Evolutionary conservation across 2,797 vertebrate genomes (phyloP), one percentile per base, ranked within the genome.

Genomic region (Acanthurus leucopareius): DNA sequence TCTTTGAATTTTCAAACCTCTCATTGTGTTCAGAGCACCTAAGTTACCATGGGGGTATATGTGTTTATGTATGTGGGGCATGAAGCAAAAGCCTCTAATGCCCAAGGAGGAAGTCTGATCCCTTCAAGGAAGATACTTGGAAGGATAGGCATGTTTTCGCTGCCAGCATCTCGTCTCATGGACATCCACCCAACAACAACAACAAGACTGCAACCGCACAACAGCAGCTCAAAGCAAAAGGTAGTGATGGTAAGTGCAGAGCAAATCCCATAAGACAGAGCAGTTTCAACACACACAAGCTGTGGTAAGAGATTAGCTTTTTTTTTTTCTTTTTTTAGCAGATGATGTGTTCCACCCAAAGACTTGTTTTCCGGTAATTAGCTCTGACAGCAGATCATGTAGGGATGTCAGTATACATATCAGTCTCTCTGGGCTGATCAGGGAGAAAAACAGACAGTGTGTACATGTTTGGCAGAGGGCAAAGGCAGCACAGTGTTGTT

Each of bases 121-220:
- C 77, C 69, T 84, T 68, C 1, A 3, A 75, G 61, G 74, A 82
- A 52, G 60, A 62, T 38, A 53, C 62, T 51, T 57, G 14, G 61
- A 75, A 73, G 64, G 40, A 45, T n/a, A 32, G 66, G 45, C 25
- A 1, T 64, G 61, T 75, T 60, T 69, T 67, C 74, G 73, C 51
- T 45, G 69, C 63, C 54, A 20, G 68, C 47, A 1, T 5, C 2
- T 5, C 59, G 57, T 69, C 51, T 65, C 14, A 25, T 11, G 14
- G 48, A 85, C 54, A 67, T 67, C 63, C 35, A 44, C 32, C 62
- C 72, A 32, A 28, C 48, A 70, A 85, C 56, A 80, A 79, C 71
- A 62, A 45, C 45, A 59, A 11, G 59, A 47, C 5, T 17, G 64
- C 35, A 17, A 69, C n/a, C 11, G 51, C 64, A 66, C 64, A 44